Percentiles rank a stretch among this genome's conserved stretches.
phyloP scores from a whole-genome alignment of 37 sponge, comb jelly and placozoan genomes.

The Chondrosia reniformis region DNA sequence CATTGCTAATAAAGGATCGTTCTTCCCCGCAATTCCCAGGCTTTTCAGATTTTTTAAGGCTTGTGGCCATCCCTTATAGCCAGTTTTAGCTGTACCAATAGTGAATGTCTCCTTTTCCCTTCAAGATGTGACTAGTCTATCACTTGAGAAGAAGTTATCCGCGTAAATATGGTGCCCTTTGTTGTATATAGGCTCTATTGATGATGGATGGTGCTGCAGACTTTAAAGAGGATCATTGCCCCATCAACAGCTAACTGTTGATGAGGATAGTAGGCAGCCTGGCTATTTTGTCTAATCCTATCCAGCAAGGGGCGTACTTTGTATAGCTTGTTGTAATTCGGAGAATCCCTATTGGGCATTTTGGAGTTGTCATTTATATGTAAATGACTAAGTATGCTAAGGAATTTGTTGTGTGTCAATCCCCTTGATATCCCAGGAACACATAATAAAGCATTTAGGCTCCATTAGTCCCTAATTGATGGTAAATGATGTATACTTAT shows the following conservation, averaged over 20 bases:
- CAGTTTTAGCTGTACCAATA: not conserved
- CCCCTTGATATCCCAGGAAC: not conserved
- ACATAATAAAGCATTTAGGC: not conserved
- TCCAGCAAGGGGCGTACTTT: not conserved
- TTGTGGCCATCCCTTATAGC: not conserved
- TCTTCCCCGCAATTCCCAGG: not conserved
- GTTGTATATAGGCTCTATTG: not conserved
- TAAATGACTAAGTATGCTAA: not conserved
- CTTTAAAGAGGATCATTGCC: conserved; percentile 18
- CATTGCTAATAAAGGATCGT: not conserved
- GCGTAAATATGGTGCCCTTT: not conserved
- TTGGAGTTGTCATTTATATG: not conserved
- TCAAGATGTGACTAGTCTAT: not conserved
- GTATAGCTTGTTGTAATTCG: not conserved
- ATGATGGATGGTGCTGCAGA: not conserved
- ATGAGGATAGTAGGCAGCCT: not conserved
- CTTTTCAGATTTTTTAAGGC: not conserved
- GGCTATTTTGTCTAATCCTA: not conserved
- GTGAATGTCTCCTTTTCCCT: not conserved
- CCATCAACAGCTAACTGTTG: not conserved
- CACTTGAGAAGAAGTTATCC: not conserved
- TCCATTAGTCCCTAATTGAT: not conserved
- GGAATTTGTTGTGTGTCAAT: not conserved
- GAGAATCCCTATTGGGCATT: not conserved
- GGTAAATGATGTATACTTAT: not conserved